These are phyloP conservation scores for Pituophis catenifer DNA, from an alignment of 2,113 vertebrate species.

Conservation along the genomic window DNA sequence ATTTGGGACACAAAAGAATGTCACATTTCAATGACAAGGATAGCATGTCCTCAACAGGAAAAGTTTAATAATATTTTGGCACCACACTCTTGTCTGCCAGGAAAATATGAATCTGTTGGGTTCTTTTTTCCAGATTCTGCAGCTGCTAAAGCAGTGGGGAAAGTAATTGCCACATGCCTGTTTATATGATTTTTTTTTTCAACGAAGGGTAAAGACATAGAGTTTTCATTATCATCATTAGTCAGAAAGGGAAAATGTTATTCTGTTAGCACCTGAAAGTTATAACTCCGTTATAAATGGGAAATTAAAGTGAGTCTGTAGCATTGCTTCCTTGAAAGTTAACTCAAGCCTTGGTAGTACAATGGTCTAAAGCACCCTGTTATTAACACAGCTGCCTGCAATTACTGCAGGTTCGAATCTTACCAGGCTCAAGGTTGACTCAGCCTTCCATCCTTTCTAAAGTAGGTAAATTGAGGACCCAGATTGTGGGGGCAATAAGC, in stretches of 20 bases:
- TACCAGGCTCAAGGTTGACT: no score
- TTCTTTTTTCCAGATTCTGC: background rate
- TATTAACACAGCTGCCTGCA: no score
- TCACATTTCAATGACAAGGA: background rate
- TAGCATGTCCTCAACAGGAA: background rate
- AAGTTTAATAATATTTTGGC: background rate
- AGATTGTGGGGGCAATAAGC: no score
- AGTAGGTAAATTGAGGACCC: no score
- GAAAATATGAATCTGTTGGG: background rate
- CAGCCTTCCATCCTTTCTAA: no score
- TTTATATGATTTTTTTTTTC: background rate
- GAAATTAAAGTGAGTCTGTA: background rate
- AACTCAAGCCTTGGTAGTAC: background rate
- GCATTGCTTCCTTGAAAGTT: background rate
- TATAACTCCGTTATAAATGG: background rate
- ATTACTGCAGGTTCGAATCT: no score
- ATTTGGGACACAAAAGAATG: background rate
- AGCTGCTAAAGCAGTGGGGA: background rate
- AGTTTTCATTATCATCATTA: background rate
- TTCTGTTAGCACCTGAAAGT: background rate
- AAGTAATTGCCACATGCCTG: background rate
- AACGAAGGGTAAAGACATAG: background rate
- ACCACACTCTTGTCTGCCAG: background rate
- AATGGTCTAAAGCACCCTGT: no score
- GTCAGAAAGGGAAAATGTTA: background rate